Evolutionary conservation across 2,113 vertebrate species (phyloP).

Genomic region (Python bivittatus): DNA sequence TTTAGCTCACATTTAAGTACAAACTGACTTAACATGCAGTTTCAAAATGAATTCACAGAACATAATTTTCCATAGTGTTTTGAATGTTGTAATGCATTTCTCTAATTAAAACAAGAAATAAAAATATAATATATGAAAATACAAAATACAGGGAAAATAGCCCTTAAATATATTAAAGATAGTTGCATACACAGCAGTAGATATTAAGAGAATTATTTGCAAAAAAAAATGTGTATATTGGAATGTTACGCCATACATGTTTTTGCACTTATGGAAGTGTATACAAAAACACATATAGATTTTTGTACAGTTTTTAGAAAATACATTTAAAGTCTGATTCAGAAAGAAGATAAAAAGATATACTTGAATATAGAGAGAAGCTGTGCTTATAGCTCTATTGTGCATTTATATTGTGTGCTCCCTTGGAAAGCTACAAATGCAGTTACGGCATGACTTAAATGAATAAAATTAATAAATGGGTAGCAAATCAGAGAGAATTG

Average conservation of each 20-base stretch:
- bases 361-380: not conserved
- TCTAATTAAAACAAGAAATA: not conserved
- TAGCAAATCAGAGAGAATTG: not conserved
- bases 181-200: not conserved
- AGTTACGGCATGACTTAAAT: not conserved
- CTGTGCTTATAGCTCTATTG: not conserved
- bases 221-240: not conserved
- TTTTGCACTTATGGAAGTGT: not conserved
- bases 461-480: not conserved
- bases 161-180: not conserved
- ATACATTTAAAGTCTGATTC: not conserved
- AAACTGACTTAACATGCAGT: not conserved
- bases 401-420: not conserved
- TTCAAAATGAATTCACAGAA: not conserved
- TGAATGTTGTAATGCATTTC: not conserved
- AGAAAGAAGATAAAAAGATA: not conserved
- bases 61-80: not conserved
- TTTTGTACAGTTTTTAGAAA: not conserved
- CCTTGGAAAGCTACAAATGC: not conserved
- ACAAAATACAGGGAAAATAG: not conserved
- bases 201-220: not conserved
- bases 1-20: not conserved
- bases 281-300: not conserved
- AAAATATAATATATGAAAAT: not conserved
- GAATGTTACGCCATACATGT: not conserved